These are phyloP conservation scores for Ectropis grisescens DNA, from an alignment of 1,140 invertebrate genomes.

Conservation along the genomic window DNA sequence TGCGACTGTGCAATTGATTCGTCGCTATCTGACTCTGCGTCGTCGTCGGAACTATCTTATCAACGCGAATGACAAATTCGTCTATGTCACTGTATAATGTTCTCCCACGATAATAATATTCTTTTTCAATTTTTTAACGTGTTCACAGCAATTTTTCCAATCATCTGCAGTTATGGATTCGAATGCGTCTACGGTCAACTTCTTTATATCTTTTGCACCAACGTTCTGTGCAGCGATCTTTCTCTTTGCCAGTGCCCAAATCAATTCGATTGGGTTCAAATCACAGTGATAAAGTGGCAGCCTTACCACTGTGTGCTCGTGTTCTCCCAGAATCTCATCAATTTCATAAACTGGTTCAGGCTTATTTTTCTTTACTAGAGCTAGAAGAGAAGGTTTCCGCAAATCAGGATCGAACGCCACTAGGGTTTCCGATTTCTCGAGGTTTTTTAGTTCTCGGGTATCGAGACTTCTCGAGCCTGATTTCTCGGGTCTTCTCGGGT, in stretches of 20 bases:
- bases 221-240: neutral
- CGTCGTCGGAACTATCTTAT: neutral
- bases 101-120: neutral
- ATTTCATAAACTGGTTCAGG: neutral
- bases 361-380: slow-evolving; percentile 1
- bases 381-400: neutral
- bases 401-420: neutral
- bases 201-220: neutral
- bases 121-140: neutral
- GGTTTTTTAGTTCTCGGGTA: too few species aligned
- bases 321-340: neutral
- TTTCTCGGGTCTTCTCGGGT: too few species aligned
- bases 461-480: too few species aligned
- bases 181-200: neutral
- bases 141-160: neutral
- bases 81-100: neutral
- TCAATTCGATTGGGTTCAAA: slow-evolving; percentile 1
- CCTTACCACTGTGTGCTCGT: slow-evolving; percentile 1
- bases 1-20: neutral
- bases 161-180: neutral
- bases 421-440: too few species aligned
- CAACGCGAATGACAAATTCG: neutral
- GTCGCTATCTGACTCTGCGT: neutral
- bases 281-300: slow-evolving; percentile 3
- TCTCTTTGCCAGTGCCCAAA: neutral